Evolutionary conservation across 2,113 vertebrate species (phyloP).

Genomic region (Turdus rufiventris): DNA sequence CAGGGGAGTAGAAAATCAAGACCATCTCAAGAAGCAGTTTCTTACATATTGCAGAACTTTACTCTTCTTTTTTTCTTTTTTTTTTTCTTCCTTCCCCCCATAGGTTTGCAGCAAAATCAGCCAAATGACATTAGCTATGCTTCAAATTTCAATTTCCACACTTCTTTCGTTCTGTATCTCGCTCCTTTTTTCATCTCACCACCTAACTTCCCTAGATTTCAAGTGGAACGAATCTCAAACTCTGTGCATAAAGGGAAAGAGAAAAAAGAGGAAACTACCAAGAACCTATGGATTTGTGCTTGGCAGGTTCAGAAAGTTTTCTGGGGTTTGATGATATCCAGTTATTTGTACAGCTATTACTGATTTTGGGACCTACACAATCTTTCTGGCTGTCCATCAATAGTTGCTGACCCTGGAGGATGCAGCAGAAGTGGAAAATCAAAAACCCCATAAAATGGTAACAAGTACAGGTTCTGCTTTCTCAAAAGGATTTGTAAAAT

Average conservation of each 20-base stretch:
- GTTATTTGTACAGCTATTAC: not conserved
- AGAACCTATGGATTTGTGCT: not conserved
- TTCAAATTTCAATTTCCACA: slow-evolving; percentile 59
- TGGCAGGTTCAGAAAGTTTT: not conserved
- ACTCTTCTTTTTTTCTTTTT: not conserved
- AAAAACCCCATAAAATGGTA: not conserved
- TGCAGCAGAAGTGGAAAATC: not conserved
- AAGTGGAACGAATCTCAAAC: slow-evolving; percentile 18
- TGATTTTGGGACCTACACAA: rapidly evolving
- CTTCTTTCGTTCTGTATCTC: slow-evolving; percentile 27
- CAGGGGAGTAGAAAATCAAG: not conserved
- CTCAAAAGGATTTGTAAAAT: not conserved
- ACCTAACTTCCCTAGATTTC: slow-evolving; percentile 41
- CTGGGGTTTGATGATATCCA: not conserved
- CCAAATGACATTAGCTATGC: slow-evolving; percentile 61
- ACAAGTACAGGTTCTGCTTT: not conserved
- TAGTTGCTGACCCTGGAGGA: not conserved
- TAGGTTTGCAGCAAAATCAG: slow-evolving; percentile 36
- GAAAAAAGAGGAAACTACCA: not conserved
- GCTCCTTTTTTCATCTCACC: slow-evolving; percentile 36
- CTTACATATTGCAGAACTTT: not conserved
- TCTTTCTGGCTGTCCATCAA: not conserved
- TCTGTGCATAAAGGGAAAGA: not conserved
- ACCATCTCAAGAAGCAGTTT: not conserved
- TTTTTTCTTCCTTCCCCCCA: not conserved